Evolutionary conservation across 2,113 vertebrate species (phyloP).

Genomic region (Myiozetetes cayanensis): DNA sequence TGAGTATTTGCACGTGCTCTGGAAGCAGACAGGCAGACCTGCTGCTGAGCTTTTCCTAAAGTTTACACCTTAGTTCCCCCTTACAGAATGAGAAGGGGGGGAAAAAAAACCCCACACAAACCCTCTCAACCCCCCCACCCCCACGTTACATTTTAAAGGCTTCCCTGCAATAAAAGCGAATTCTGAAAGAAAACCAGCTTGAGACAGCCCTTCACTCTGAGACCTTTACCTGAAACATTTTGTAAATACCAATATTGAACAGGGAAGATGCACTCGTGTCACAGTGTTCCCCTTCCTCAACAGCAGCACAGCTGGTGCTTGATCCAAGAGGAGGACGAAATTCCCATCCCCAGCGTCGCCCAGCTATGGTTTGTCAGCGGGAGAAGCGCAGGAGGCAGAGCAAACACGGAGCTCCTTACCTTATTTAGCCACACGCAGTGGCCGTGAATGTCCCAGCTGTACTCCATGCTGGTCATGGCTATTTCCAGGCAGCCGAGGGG

Average conservation of each 20-base stretch:
- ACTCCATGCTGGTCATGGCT: slow-evolving; percentile 46
- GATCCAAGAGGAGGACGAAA: not conserved
- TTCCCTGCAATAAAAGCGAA: not conserved
- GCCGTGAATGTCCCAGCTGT: slow-evolving; percentile 61
- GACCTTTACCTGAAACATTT: slow-evolving; percentile 1
- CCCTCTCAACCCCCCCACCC: fast-evolving
- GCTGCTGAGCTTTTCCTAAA: not conserved
- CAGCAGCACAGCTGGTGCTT: not conserved
- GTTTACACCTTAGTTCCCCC: not conserved
- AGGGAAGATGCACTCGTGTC: not conserved
- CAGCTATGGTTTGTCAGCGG: not conserved
- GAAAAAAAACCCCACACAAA: not conserved
- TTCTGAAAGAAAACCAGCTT: not conserved
- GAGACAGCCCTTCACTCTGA: not conserved
- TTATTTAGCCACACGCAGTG: slow-evolving; percentile 64
- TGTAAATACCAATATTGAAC: not conserved
- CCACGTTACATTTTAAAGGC: not conserved
- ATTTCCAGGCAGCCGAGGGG: not conserved
- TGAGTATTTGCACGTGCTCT: not conserved
- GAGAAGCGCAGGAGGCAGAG: not conserved
- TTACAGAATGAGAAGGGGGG: not conserved
- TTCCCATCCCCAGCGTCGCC: not conserved
- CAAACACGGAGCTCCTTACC: slow-evolving; percentile 35
- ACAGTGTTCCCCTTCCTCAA: not conserved
- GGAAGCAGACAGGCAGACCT: not conserved